Percentiles rank a stretch among this genome's conserved stretches.
These are phyloP conservation scores for Brachyhypopomus occidentalis DNA, from an alignment of 2,113 vertebrate genomes.

Conservation along the genomic window DNA sequence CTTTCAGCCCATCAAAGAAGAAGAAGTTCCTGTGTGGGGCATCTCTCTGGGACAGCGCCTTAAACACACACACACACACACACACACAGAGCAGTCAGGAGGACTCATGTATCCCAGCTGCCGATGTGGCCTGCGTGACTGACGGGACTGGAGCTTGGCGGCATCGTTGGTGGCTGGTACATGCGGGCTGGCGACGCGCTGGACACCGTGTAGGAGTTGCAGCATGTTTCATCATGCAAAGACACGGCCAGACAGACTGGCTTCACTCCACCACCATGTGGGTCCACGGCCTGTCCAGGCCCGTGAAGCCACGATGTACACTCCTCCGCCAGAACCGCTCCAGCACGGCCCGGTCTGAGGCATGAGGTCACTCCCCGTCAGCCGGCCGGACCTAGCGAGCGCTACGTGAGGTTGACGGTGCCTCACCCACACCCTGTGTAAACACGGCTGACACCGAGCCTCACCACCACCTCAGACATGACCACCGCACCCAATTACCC, in stretches of 20 bases:
- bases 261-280: slow-evolving; percentile 48
- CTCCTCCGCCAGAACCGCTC: slow-evolving; percentile 20
- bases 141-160: slow-evolving; percentile 1
- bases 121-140: slow-evolving; percentile 21
- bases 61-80: slow-evolving; percentile 1
- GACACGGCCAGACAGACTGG: slow-evolving; percentile 56
- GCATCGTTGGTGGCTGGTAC: slow-evolving; percentile 33
- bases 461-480: not conserved
- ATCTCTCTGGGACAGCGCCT: slow-evolving; percentile 92
- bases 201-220: slow-evolving; percentile 61
- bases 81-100: slow-evolving; percentile 1
- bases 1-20: slow-evolving; percentile 89
- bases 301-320: slow-evolving; percentile 15
- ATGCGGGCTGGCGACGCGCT: slow-evolving; percentile 37
- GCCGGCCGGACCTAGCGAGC: not conserved
- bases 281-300: slow-evolving; percentile 47
- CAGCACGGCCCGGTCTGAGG: not conserved
- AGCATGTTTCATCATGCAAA: slow-evolving; percentile 69
- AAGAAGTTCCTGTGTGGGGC: slow-evolving; percentile 92
- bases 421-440: not conserved
- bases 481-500: not conserved
- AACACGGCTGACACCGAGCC: slow-evolving; percentile 12
- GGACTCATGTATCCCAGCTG: not conserved
- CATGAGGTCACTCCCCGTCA: slow-evolving; percentile 37
- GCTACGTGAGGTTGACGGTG: not conserved